Evolutionary conservation across 2,113 vertebrate species (phyloP), one percentile per base, ranked within the genome.

Genomic region (Panthera leo): DNA sequence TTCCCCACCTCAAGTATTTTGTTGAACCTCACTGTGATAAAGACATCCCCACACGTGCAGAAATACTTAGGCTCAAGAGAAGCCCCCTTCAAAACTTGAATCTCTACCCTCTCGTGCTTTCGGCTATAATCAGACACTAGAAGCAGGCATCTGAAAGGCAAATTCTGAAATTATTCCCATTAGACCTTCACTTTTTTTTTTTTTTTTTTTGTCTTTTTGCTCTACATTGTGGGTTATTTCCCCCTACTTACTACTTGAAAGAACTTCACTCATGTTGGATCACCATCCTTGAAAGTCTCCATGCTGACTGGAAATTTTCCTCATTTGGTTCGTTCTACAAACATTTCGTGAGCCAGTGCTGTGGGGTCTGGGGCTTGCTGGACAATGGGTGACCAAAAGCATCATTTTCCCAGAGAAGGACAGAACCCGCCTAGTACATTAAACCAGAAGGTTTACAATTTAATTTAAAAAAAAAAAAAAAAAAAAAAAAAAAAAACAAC

Each of bases 31-130:
- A 88, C 96, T 94, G 97, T 89, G 97, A 97, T 97, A 96, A 98
- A 97, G 94, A 87, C 55, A 95, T 58, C 98, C 94, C 97, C 98
- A 93, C 92, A 93, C 95, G 96, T 68, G 91, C 92, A 83, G 76
- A 15, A 85, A 27, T 29, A 88, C 94, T 98, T 90, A 96, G 96
- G 98, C 89, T 97, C 95, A 96, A 97, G 95, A 97, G 96, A 98
- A 97, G 86, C 86, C 93, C 93, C 27, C 96, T 97, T 93, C 70
- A 95, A 85, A 98, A 96, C 71, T 94, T 98, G 96, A 89, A 94
- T 97, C 94, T 98, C 97, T 86, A 97, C 94, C 79, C 80, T 97
- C 93, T 97, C 96, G 93, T 97, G 97, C 97, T 98, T 97, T 97
- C 97, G 96, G 93, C 97, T 97, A 97, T 39, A 90, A 67, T 84